Percentiles rank a stretch among this genome's conserved stretches.
Evolutionary conservation across 2,797 vertebrate species (phyloP).

Genomic region (Numenius phaeopus): DNA sequence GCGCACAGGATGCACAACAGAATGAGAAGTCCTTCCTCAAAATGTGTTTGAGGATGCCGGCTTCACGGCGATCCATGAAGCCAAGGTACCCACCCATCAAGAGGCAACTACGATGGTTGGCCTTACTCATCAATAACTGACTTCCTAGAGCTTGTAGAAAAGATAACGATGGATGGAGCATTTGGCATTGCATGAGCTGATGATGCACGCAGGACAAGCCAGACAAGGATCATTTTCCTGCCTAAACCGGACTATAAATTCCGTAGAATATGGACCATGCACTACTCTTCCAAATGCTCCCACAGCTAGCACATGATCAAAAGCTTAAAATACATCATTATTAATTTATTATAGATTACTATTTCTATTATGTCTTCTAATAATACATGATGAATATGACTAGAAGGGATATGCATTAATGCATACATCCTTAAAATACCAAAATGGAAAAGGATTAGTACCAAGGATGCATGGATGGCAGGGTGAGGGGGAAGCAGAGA

Average conservation of each 20-base stretch:
- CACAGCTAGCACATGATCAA: background rate
- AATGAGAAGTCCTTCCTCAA: background rate
- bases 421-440: background rate
- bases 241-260: background rate
- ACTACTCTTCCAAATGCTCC: background rate
- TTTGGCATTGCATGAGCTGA: background rate
- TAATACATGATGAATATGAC: background rate
- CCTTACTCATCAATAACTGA: background rate
- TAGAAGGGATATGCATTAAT: background rate
- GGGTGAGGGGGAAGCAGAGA: background rate
- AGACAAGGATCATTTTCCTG: background rate
- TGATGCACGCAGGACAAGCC: background rate
- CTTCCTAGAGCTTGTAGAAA: background rate
- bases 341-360: background rate
- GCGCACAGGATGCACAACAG: fast-evolving
- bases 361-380: background rate
- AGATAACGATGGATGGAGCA: background rate
- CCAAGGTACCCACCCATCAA: background rate
- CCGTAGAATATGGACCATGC: background rate
- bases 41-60: background rate
- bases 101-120: background rate
- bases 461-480: background rate
- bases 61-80: fast-evolving
- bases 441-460: background rate
- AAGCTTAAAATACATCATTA: background rate